Conservation (phyloP, 2,797 vertebrate genomes). For the Sphenopsis melanotis region DNA sequence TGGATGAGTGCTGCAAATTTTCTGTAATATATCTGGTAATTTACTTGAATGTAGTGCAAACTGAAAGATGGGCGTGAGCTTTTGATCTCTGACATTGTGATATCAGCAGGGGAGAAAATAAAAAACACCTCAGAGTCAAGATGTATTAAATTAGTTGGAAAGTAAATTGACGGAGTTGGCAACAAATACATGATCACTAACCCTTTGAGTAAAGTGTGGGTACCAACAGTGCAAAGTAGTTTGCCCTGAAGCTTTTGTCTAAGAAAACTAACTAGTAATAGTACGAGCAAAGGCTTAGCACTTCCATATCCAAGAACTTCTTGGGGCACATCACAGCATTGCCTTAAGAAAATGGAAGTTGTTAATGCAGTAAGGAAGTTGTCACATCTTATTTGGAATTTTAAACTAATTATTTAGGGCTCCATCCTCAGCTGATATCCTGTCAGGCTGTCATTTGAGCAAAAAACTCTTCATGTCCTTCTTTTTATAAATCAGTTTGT, state of each 20-base stretch:
- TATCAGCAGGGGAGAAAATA: slow-evolving; percentile 25
- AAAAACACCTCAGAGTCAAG: slow-evolving; percentile 29
- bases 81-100: slow-evolving; percentile 17
- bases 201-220: background rate
- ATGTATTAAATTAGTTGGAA: slow-evolving; percentile 34
- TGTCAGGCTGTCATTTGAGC: background rate
- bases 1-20: slow-evolving; percentile 6
- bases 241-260: slow-evolving; percentile 13
- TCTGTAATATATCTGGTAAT: slow-evolving; percentile 29
- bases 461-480: accelerated
- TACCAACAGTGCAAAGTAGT: background rate
- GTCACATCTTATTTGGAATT: background rate
- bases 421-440: background rate
- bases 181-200: background rate
- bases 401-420: background rate
- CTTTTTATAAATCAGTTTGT: background rate
- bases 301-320: background rate
- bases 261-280: background rate
- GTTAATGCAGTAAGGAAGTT: background rate
- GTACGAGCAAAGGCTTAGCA: background rate
- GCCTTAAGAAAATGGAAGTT: background rate
- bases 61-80: background rate
- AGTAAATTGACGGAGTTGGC: slow-evolving; percentile 33
- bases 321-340: background rate
- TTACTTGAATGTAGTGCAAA: background rate